phyloP scores from a whole-genome alignment of 35 echinoderm and acorn worm species.

The Hemicentrotus pulcherrimus region DNA sequence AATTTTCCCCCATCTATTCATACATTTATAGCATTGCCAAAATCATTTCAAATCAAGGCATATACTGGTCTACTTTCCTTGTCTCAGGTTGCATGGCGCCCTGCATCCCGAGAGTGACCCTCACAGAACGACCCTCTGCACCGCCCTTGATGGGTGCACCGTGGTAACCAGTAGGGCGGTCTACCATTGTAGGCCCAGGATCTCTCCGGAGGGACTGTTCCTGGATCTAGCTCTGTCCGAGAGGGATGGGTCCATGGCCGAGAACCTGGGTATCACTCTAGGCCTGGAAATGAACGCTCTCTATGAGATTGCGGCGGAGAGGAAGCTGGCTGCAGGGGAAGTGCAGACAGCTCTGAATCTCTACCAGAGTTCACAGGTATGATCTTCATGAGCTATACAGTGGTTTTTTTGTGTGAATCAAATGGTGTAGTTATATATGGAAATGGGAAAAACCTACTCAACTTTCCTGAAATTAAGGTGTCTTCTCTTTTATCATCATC shows the following conservation, averaged over 20 bases:
- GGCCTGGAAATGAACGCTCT: conserved; percentile 72
- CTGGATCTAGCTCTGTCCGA: conserved; percentile 64
- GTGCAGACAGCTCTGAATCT: conserved; percentile 73
- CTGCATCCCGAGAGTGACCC: background rate
- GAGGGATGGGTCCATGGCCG: conserved; percentile 51
- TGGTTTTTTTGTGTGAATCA: too few species aligned
- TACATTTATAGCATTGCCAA: too few species aligned
- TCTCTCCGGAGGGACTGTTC: conserved; percentile 74
- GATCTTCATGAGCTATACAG: background rate
- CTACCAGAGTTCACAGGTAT: conserved; percentile 64
- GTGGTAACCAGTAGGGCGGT: conserved; percentile 59
- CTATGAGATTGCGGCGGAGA: conserved; percentile 74
- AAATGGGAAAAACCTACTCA: too few species aligned
- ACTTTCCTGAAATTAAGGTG: too few species aligned
- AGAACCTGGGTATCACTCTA: conserved; percentile 87
- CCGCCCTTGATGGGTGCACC: conserved; percentile 62
- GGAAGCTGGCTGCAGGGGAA: conserved; percentile 63
- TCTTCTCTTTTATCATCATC: too few species aligned
- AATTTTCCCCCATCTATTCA: too few species aligned
- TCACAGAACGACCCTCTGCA: conserved; percentile 7
- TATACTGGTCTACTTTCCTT: too few species aligned
- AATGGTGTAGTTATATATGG: too few species aligned
- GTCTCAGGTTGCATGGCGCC: background rate
- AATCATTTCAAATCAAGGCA: too few species aligned
- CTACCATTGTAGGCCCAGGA: conserved; percentile 77